Conservation (phyloP, 2,888 invertebrate species). For the Hemistola chrysoprasaria region DNA sequence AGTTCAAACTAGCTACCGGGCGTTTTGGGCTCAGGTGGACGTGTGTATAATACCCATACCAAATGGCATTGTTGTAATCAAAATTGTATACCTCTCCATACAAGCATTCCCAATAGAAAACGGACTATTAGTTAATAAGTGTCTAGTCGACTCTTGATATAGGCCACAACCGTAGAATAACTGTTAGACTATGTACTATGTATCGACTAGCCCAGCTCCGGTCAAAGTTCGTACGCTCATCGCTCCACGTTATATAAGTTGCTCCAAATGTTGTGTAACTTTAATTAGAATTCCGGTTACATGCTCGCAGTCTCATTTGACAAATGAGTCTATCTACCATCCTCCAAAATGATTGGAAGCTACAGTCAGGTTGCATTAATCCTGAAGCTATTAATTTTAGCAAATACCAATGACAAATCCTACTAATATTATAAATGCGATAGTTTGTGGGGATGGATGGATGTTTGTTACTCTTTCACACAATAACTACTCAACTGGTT, state of each 20-base stretch:
- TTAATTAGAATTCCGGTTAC: slow-evolving; percentile 64
- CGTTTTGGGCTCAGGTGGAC: no score
- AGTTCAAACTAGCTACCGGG: no score
- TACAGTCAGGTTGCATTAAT: slow-evolving; percentile 6
- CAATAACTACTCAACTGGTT: no score
- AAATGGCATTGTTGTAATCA: no score
- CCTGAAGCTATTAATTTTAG: neutral
- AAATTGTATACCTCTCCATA: no score
- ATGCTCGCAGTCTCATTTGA: slow-evolving; percentile 49
- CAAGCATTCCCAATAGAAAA: no score
- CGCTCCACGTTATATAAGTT: slow-evolving; percentile 55
- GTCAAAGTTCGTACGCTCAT: slow-evolving; percentile 58
- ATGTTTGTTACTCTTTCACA: no score
- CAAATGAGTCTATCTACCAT: slow-evolving; percentile 56
- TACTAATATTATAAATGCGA: no score
- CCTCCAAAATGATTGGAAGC: slow-evolving; percentile 28
- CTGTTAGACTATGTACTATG: slow-evolving; percentile 1
- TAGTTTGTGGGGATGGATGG: no score
- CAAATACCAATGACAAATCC: no score
- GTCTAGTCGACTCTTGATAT: slow-evolving; percentile 10
- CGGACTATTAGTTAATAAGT: no score
- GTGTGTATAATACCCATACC: no score
- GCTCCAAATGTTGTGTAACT: slow-evolving; percentile 63
- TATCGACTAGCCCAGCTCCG: slow-evolving; percentile 38
- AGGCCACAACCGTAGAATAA: neutral